Conservation (phyloP, 2,797 vertebrate species). For the Trachurus trachurus region DNA sequence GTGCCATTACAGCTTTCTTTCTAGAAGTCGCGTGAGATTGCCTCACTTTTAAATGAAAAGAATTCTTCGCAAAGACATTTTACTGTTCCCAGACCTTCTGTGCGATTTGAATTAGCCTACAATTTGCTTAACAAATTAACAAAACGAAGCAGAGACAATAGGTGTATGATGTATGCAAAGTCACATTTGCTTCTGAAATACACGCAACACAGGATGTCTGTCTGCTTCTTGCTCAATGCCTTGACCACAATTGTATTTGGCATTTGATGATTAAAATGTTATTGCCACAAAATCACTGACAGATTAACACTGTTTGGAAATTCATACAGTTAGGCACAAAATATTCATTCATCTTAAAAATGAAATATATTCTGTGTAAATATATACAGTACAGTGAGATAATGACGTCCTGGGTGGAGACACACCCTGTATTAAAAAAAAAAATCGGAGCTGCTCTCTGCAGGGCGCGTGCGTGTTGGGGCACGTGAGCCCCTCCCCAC, state of each 20-base stretch:
- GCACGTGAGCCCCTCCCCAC: no score
- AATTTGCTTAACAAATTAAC: conserved; percentile 18
- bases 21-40: background rate
- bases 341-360: background rate
- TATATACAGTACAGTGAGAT: no score
- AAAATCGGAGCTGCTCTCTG: no score
- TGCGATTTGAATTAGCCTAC: conserved; percentile 14
- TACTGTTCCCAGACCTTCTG: background rate
- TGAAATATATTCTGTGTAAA: no score
- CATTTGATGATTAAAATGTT: conserved; percentile 27
- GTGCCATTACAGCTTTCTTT: no score
- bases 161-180: conserved; percentile 13
- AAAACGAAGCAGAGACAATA: background rate
- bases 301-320: background rate
- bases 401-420: no score
- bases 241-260: background rate
- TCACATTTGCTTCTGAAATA: conserved; percentile 10
- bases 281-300: background rate
- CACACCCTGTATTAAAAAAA: no score
- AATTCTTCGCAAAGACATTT: conserved; percentile 11
- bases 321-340: background rate
- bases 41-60: conserved; percentile 20
- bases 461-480: no score
- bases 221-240: background rate
- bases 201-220: background rate